Conservation (phyloP, 2,113 vertebrate genomes). For the Emydura subglobosa region DNA sequence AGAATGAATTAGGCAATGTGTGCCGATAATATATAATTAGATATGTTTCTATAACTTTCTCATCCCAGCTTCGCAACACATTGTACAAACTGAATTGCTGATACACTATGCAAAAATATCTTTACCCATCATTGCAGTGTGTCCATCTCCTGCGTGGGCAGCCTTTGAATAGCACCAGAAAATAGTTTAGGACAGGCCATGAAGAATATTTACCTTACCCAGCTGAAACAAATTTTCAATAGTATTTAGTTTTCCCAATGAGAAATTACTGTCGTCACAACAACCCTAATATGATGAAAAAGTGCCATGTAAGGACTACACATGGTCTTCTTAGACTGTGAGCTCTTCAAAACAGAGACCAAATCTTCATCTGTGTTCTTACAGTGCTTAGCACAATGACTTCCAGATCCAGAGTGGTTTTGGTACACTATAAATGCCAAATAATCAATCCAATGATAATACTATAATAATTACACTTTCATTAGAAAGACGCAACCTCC, state of each 20-base stretch:
- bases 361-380: not conserved
- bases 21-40: not conserved
- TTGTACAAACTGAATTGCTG: accelerated
- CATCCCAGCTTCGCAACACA: not conserved
- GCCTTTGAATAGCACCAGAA: accelerated
- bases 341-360: accelerated
- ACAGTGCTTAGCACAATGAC: not conserved
- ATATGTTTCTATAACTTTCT: not conserved
- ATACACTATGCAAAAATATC: accelerated
- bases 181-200: accelerated
- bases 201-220: not conserved
- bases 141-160: no score
- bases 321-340: accelerated
- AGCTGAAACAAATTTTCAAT: accelerated
- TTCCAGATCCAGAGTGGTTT: not conserved
- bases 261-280: not conserved
- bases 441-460: not conserved
- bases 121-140: accelerated
- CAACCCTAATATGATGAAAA: not conserved
- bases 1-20: not conserved
- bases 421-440: accelerated
- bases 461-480: not conserved
- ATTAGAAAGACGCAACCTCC: not conserved
- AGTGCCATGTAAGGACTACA: accelerated
- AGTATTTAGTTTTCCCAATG: not conserved